These are phyloP conservation scores for Condylura cristata DNA, from an alignment of 2,113 vertebrate species.

Conservation along the genomic window DNA sequence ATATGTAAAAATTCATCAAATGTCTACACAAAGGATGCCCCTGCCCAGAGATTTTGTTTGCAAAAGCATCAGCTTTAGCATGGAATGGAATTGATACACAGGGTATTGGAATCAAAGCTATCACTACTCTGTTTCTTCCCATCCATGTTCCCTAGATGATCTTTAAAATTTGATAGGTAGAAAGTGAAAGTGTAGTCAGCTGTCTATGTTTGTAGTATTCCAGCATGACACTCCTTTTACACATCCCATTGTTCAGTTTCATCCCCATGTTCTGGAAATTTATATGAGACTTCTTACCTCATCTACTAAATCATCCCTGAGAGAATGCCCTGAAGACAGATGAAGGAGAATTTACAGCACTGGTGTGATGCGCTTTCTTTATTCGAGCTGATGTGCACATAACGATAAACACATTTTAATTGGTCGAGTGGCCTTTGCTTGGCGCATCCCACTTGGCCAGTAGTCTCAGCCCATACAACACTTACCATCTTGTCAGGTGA, in stretches of 20 bases:
- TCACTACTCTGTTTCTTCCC: slow-evolving; percentile 17
- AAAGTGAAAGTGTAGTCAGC: slow-evolving; percentile 22
- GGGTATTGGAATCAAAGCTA: slow-evolving; percentile 42
- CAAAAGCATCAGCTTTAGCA: slow-evolving; percentile 36
- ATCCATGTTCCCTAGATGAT: neutral
- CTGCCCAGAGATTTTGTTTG: slow-evolving; percentile 47
- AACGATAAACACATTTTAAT: slow-evolving; percentile 19
- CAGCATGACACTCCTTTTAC: neutral
- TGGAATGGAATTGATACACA: neutral
- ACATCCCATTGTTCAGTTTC: neutral
- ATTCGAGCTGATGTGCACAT: slow-evolving; percentile 6
- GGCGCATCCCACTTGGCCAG: neutral
- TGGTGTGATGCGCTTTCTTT: neutral
- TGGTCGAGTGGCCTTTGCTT: neutral
- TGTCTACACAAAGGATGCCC: slow-evolving; percentile 32
- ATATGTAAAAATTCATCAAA: slow-evolving; percentile 43
- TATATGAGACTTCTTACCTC: neutral
- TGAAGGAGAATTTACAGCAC: slow-evolving; percentile 8
- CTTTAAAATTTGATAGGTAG: slow-evolving; percentile 35
- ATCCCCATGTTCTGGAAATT: slow-evolving; percentile 41
- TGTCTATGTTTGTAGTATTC: slow-evolving; percentile 38
- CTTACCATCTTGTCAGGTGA: slow-evolving; percentile 36
- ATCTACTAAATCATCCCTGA: slow-evolving; percentile 26
- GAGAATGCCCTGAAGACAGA: neutral
- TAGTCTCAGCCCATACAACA: slow-evolving; percentile 1